Evolutionary conservation across 2,888 invertebrate genomes (phyloP).

Genomic region (Eurois occulta): DNA sequence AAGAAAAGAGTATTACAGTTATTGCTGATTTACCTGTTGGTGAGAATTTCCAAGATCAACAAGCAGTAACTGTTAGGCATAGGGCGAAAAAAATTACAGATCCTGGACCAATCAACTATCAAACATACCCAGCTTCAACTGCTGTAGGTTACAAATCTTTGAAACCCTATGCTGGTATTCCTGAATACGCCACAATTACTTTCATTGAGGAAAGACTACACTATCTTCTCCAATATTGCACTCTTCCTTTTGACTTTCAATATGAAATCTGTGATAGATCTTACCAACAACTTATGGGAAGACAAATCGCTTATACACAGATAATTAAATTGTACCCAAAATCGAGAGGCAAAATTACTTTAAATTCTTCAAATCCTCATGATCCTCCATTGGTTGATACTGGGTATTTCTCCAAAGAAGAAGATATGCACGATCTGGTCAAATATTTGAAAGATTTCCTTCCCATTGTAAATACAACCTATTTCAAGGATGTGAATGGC

Average conservation of each 20-base stretch:
- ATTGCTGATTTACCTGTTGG: conserved; percentile 80
- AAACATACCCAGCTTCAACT: conserved; percentile 1
- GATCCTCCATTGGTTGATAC: conserved; percentile 67
- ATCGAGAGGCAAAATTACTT: conserved; percentile 67
- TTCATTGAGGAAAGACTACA: conserved; percentile 12
- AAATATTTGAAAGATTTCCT: conserved; percentile 69
- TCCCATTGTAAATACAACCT: conserved; percentile 67
- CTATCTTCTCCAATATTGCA: conserved; percentile 8
- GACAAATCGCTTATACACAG: conserved; percentile 9
- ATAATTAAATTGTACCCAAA: conserved; percentile 65
- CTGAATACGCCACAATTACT: conserved; percentile 15
- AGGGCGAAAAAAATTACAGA: background rate
- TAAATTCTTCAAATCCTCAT: conserved; percentile 65
- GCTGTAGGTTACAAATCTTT: conserved; percentile 28
- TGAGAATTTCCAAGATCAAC: conserved; percentile 66
- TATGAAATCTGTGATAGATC: conserved; percentile 6
- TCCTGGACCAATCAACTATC: conserved; percentile 12
- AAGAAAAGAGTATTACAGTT: conserved; percentile 71
- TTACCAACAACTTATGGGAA: conserved; percentile 8
- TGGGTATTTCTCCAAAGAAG: conserved; percentile 62
- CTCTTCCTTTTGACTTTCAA: conserved; percentile 8
- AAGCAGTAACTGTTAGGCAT: conserved; percentile 18
- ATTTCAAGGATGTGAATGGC: conserved; percentile 67
- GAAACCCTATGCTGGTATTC: conserved; percentile 10
- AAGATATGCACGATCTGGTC: conserved; percentile 69